Percentiles rank a stretch among this genome's conserved stretches.
phyloP scores from a whole-genome alignment of 2,797 vertebrate species.

The Mionectes olivaceus region DNA sequence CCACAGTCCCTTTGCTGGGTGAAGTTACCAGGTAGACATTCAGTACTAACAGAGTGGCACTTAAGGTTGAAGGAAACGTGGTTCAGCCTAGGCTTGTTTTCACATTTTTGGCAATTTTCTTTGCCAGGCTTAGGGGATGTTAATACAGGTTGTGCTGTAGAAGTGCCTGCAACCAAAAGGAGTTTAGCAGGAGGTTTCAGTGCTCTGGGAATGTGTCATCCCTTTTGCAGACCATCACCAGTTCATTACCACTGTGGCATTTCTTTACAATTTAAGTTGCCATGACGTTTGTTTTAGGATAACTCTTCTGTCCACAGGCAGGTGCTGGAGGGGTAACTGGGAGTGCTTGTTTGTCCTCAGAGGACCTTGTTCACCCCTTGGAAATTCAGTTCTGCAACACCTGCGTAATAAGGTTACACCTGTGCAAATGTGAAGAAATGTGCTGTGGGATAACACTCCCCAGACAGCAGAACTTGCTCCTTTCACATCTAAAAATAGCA shows the following conservation, averaged over 20 bases:
- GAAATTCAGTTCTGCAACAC: not conserved
- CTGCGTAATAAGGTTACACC: conserved; percentile 53
- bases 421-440: conserved; percentile 41
- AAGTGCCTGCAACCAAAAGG: not conserved
- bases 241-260: not conserved
- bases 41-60: not conserved
- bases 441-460: not conserved
- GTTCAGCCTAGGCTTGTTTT: not conserved
- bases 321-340: not conserved
- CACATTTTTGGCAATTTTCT: not conserved
- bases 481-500: conserved; percentile 40
- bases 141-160: not conserved
- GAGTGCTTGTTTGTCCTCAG: not conserved
- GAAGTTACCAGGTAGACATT: not conserved
- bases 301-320: not conserved
- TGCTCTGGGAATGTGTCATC: not conserved
- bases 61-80: not conserved
- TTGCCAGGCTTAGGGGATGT: not conserved
- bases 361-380: not conserved
- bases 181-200: not conserved
- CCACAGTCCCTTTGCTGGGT: not conserved
- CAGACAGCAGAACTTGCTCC: conserved; percentile 34
- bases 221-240: not conserved
- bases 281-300: not conserved
- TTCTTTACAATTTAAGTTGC: not conserved